These are phyloP conservation scores for Thinocorus orbignyianus DNA, from an alignment of 2,113 vertebrate species.

Conservation along the genomic window DNA sequence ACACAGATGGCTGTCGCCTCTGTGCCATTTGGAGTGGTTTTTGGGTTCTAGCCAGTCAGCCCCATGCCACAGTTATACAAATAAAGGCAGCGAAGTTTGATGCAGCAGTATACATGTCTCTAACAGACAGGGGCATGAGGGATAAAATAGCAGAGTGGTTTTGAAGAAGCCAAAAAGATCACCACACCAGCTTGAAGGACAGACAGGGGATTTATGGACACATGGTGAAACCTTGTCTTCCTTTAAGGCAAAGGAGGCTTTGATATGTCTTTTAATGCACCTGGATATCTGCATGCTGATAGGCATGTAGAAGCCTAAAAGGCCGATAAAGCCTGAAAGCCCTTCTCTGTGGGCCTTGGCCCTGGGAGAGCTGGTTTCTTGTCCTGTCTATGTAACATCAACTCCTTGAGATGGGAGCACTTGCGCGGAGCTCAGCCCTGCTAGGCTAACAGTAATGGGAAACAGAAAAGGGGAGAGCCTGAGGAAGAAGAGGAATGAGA, in stretches of 20 bases:
- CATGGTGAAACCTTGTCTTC: not conserved
- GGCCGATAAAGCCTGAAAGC: not conserved
- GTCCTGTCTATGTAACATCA: not conserved
- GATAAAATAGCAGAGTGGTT: not conserved
- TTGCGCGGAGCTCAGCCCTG: not conserved
- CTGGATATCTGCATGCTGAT: not conserved
- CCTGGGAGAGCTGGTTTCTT: not conserved
- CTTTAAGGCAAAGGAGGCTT: not conserved
- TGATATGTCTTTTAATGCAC: not conserved
- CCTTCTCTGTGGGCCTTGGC: not conserved
- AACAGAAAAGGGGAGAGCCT: not conserved
- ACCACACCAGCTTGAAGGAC: not conserved
- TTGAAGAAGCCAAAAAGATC: not conserved
- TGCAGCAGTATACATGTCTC: not conserved
- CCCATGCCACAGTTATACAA: constrained; percentile 29
- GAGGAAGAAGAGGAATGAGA: constrained; percentile 5
- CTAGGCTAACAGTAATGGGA: not conserved
- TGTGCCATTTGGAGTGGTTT: constrained; percentile 23
- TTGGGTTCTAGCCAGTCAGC: constrained; percentile 27
- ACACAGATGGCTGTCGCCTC: constrained; percentile 48
- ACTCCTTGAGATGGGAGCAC: not conserved
- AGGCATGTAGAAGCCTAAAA: not conserved
- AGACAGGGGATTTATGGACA: not conserved
- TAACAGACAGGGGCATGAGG: not conserved
- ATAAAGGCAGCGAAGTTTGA: not conserved